phyloP scores from a whole-genome alignment of 2,888 invertebrate genomes.

The Eupithecia abbreviata region DNA sequence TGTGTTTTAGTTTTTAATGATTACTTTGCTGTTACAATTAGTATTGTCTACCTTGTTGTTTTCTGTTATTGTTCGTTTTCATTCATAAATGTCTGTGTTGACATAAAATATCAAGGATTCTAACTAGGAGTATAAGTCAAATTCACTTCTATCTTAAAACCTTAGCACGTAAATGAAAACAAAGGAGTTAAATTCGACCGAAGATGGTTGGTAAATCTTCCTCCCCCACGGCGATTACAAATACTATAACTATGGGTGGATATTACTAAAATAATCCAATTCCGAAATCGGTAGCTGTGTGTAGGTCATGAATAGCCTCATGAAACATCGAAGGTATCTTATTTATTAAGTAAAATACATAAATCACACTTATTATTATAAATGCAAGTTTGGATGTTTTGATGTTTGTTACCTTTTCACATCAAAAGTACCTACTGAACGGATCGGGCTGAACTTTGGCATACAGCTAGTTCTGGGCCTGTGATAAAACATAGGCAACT shows the following conservation, averaged over 20 bases:
- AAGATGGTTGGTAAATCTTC: slow-evolving; percentile 6
- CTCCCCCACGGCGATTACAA: slow-evolving; percentile 37
- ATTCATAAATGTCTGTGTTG: too few species aligned
- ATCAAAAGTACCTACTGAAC: too few species aligned
- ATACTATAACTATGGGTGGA: slow-evolving; percentile 34
- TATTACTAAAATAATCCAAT: slow-evolving; percentile 26
- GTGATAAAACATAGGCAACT: too few species aligned
- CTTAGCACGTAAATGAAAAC: neutral
- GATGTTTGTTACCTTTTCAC: too few species aligned
- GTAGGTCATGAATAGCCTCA: neutral
- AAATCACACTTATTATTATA: neutral
- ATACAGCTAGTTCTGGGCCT: too few species aligned
- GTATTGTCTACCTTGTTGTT: too few species aligned
- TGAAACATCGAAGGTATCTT: neutral
- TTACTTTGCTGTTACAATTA: too few species aligned
- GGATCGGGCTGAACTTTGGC: too few species aligned
- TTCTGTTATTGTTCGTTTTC: too few species aligned
- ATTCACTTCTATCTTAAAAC: neutral
- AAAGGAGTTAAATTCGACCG: neutral
- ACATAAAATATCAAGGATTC: too few species aligned
- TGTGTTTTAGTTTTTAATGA: too few species aligned
- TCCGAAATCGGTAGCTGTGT: neutral
- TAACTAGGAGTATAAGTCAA: neutral
- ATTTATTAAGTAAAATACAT: neutral
- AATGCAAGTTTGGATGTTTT: too few species aligned